Base-by-base conservation (phyloP, 2,797 vertebrate genomes). In the Pagetopsis macropterus region DNA sequence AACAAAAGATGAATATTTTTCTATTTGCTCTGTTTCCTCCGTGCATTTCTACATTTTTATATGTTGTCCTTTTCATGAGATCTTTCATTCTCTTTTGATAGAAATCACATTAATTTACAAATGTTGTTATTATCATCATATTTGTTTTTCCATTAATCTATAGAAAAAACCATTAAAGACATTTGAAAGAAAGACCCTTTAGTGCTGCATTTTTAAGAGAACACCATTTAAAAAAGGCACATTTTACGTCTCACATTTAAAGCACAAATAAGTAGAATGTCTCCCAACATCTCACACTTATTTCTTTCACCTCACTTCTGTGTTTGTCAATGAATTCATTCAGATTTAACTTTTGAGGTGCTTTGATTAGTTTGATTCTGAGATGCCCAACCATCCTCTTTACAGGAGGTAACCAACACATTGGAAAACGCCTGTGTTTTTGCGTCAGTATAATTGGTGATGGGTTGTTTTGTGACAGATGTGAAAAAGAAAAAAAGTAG, bases 381-480 rank as follows among this genome's bases (percentile, higher is more conserved):
- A 90, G 89, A 91, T 91, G 84, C 91, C 89, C 88, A 87, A 84
- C 84, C 77, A 87, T 89, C 82, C 84, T 93, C 91, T 92, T 92
- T 94, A 92, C 90, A 76, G 90, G 91, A 93, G 92, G 90, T 91
- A 94, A 82, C 88, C 90, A 92, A 92, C 86, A 91, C 88, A 94
- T 88, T 86, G 93, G 82, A 91, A 93, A 90, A 87, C 60, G 81
- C 79, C 78, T 67, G 69, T 87, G 88, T 92, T 91, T 93, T 85
- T 91, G 91, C 82, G 90, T 90, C 88, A 75, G 66, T 92, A 91
- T 94, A 94, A 95, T 94, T 94, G 93, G 94, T 91, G 90, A 92
- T 92, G 91, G 90, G 91, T 92, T 91, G 90, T 92, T 93, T 90
- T 92, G 89, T 93, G 92, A 94, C 92, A 92, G 91, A 94, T 92